Evolutionary conservation across 2,113 vertebrate genomes (phyloP).

Genomic region (Poeciliopsis turrubarensis): DNA sequence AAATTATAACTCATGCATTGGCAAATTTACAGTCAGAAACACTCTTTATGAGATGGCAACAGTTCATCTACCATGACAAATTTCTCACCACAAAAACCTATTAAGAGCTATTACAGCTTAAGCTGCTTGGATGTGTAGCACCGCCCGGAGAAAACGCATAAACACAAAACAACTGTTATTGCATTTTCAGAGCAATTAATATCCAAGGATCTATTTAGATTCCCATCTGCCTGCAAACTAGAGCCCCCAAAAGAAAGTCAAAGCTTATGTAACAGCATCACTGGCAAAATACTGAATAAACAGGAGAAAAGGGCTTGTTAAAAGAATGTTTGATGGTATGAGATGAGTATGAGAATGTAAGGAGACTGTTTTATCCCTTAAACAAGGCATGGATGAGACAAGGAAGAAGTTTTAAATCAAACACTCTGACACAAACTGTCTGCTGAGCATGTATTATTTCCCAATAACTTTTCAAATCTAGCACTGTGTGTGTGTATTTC

Average conservation of each 20-base stretch:
- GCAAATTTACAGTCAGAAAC: constrained; percentile 16
- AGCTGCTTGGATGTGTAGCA: constrained; percentile 27
- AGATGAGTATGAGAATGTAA: constrained; percentile 1
- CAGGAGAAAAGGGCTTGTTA: constrained; percentile 13
- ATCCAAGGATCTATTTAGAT: constrained; percentile 58
- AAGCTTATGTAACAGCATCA: constrained; percentile 54
- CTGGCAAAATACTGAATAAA: constrained; percentile 31
- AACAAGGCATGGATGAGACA: constrained; percentile 17
- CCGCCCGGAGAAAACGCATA: constrained; percentile 49
- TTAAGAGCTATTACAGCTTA: constrained; percentile 56
- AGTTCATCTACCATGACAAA: constrained; percentile 49
- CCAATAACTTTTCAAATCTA: constrained; percentile 46
- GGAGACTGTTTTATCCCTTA: constrained; percentile 13
- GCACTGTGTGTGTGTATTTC: neutral
- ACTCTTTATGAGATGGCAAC: constrained; percentile 39
- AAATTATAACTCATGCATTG: constrained; percentile 37
- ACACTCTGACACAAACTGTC: constrained; percentile 16
- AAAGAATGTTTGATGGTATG: constrained; percentile 12
- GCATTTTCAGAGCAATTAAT: constrained; percentile 61
- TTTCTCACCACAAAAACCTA: constrained; percentile 50
- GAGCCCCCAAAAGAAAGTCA: constrained; percentile 47
- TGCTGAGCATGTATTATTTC: constrained; percentile 28
- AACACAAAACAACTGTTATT: constrained; percentile 51
- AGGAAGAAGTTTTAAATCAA: constrained; percentile 35
- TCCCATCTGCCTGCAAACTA: constrained; percentile 46